Evolutionary conservation across 2,888 invertebrate genomes (phyloP), one percentile per base, ranked within the genome.

Genomic region (Eustalomyia histrio): DNA sequence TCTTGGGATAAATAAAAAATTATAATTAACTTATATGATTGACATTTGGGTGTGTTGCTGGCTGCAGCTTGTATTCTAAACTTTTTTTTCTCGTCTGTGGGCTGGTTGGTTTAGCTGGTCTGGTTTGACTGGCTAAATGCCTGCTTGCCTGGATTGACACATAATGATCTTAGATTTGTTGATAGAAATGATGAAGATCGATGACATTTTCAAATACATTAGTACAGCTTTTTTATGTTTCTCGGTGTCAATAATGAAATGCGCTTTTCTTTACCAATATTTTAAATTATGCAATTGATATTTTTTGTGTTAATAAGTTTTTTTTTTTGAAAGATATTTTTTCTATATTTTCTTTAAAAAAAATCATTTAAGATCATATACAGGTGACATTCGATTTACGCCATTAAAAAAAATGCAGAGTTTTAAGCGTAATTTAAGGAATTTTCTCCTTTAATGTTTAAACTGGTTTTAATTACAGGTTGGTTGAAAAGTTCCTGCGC

Each of bases 1-100:
- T 55, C 47, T 69, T 53, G 47, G 67, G 68, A 69, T 76, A 80
- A 76, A 76, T 76, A 68, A 80, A 76, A 80, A 76, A 79, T 82
- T 69, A 60, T 64, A 82, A 76, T 83, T 82, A 83, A 84, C 82
- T 81, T 64, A 68, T 82, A 79, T 84, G 84, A 84, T 83, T 84
- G 84, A 82, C 84, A 83, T 81, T 76, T 83, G 82, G 74, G 81
- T 80, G 83, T 82, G 73, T 68, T 3, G 29, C 29, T 29, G 29
- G 64, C 39, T 12, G 43, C 29, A 47, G 24, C 50, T 35, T 61
- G 52, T 43, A 33, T 76, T 76, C 64, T 69, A 35, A 71, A 58
- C 4, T 29, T 29, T 29, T 4, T 29, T 29, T 16, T 64, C 71
- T 58, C 69, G 24, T 16, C 50, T 63, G 55, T 63, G 53, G 67